Evolutionary conservation across 2,888 invertebrate species (phyloP), one percentile per base, ranked within the genome.

Genomic region (Sinhomidia bicolor): DNA sequence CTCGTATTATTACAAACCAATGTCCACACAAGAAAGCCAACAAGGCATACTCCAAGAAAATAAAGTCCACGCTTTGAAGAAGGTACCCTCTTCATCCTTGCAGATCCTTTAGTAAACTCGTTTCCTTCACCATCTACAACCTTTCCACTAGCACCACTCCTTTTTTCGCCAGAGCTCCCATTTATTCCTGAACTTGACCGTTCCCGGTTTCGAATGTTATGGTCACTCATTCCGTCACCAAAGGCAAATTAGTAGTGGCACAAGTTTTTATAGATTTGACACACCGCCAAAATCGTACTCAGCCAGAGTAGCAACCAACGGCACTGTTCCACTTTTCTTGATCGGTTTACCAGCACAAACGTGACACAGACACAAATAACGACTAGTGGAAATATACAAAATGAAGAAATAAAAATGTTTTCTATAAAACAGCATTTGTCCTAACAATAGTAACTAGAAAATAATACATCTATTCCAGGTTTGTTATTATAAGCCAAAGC

Each of bases 201-300:
- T 90, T 90, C 90, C 90, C 91, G 91, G 91, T 90, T 90, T 17
- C 91, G 91, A 68, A 90, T 57, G 17, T 32, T 62, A 36, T 88
- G 85, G 47, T 86, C 84, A 88, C 87, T 91, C 91, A 90, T 90
- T 91, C 91, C 91, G 91, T 44, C 85, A 80, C 17, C 78, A 78
- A 17, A 20, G 32, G 10, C 1, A 23, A 23, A 6, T 76, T 51
- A 44, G n/a, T 51, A 76, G 47, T 62, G 29, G 5, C 14, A 26
- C 62, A 62, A 62, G 17, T 68, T 12, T n/a, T 1, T 36, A 2
- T 36, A 7, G 9, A 29, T 20, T 12, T 10, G 29, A 29, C 62
- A 26, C 62, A 62, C 36, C 17, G 32, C n/a, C 65, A 68, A 62
- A 62, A 29, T 12, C 47, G 47, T 12, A 47, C 57, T 3, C n/a